Evolutionary conservation across 2,888 invertebrate genomes (phyloP).

Genomic region (Coelogynopora nodosa): DNA sequence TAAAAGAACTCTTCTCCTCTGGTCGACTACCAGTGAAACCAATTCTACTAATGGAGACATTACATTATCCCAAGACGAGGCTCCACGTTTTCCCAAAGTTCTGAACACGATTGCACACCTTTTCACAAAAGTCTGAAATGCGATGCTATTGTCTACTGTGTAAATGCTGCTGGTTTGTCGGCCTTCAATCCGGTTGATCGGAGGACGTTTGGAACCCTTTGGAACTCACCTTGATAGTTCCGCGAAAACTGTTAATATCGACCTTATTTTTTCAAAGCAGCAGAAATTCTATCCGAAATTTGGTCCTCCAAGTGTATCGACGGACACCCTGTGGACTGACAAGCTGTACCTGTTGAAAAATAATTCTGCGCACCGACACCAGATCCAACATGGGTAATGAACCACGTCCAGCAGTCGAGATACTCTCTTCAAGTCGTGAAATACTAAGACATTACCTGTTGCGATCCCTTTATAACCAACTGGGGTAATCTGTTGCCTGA

Average conservation of each 20-base stretch:
- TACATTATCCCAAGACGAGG: neutral
- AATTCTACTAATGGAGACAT: neutral
- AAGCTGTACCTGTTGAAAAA: neutral
- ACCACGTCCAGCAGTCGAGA: neutral
- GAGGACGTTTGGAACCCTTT: slow-evolving; percentile 45
- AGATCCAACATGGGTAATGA: neutral
- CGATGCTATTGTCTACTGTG: neutral
- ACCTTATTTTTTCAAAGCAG: slow-evolving; percentile 69
- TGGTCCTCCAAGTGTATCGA: slow-evolving; percentile 44
- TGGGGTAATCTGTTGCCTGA: neutral
- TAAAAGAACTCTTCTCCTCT: slow-evolving; percentile 43
- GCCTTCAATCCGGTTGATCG: neutral
- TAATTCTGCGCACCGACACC: neutral
- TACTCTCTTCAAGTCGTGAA: neutral
- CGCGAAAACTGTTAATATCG: slow-evolving; percentile 59
- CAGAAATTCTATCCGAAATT: slow-evolving; percentile 61
- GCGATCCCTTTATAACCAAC: neutral
- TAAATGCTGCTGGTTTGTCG: neutral
- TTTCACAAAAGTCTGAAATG: neutral
- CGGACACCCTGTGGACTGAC: neutral
- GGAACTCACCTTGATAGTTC: slow-evolving; percentile 50
- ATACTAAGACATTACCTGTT: neutral
- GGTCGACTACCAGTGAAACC: neutral
- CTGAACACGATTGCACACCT: neutral
- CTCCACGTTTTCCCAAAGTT: neutral